Evolutionary conservation across 2,797 vertebrate genomes (phyloP).

Genomic region (Phaenicophaeus curvirostris): DNA sequence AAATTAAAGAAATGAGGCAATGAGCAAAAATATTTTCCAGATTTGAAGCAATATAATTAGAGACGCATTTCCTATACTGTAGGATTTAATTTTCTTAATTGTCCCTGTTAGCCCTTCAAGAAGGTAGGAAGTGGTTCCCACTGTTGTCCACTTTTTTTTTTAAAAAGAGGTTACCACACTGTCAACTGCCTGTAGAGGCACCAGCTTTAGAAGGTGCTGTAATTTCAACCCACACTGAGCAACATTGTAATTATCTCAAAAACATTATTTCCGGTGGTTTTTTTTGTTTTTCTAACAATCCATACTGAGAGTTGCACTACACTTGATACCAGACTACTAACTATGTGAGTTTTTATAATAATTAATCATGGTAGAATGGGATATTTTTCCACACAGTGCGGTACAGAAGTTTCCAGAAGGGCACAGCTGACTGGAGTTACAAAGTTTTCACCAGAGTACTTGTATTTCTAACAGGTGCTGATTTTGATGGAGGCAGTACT

Average conservation of each 20-base stretch:
- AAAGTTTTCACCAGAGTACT: background rate
- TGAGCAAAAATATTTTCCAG: background rate
- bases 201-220: background rate
- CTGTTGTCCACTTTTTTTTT: background rate
- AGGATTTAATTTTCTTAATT: background rate
- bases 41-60: background rate
- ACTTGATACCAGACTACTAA: background rate
- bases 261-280: background rate
- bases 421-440: background rate
- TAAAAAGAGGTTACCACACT: background rate
- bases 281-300: background rate
- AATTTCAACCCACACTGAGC: background rate
- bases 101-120: background rate
- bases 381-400: background rate
- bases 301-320: background rate
- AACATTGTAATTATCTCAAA: background rate
- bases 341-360: background rate
- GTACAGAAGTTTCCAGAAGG: background rate
- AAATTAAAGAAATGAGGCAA: slow-evolving; percentile 4
- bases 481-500: background rate
- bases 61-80: background rate
- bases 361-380: background rate
- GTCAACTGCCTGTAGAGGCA: background rate
- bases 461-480: background rate
- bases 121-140: background rate